phyloP scores from a whole-genome alignment of 2,797 vertebrate species.

The Phoebastria nigripes region DNA sequence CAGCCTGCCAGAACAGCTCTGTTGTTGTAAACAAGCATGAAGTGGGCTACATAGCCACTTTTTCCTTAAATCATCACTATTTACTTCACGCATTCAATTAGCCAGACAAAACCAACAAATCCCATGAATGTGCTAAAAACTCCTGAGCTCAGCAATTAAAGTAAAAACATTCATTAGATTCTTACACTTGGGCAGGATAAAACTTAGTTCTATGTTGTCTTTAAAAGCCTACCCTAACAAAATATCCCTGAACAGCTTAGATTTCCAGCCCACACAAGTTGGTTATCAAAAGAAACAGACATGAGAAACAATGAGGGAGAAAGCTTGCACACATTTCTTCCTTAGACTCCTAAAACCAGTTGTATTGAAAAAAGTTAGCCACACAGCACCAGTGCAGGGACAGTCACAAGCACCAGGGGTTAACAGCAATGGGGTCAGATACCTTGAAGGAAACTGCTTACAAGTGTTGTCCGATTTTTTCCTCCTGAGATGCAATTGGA shows the following conservation, averaged over 20 bases:
- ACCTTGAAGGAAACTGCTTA: not conserved
- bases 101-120: not conserved
- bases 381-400: not conserved
- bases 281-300: conserved; percentile 35
- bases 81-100: not conserved
- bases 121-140: not conserved
- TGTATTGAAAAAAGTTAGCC: not conserved
- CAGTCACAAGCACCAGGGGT: not conserved
- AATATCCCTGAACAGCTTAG: conserved; percentile 23
- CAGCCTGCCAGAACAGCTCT: not conserved
- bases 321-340: not conserved
- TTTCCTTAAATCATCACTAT: not conserved
- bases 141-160: conserved; percentile 1
- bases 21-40: not conserved
- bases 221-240: conserved; percentile 17
- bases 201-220: not conserved
- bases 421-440: not conserved
- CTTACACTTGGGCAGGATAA: not conserved
- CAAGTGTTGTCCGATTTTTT: not conserved
- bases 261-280: conserved; percentile 50
- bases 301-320: not conserved
- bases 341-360: not conserved
- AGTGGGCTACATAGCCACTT: not conserved
- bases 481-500: not conserved
- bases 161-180: conserved; percentile 20